A percentile compares a stretch with the other conserved stretches of the same genome.
Conservation (phyloP, 2,113 vertebrate species). For the Naja naja region DNA sequence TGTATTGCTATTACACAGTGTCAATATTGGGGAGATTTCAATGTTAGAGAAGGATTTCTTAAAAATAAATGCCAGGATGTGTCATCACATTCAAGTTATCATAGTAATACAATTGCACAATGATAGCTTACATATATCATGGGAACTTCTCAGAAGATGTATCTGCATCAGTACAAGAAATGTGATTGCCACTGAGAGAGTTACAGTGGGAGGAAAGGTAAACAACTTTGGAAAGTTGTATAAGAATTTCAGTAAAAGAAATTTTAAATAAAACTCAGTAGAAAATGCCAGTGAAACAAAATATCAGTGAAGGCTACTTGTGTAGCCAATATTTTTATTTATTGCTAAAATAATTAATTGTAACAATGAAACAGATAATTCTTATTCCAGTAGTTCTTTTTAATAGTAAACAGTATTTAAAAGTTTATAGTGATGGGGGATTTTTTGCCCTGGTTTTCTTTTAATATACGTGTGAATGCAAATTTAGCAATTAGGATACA, state of each 20-base stretch:
- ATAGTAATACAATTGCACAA: background rate
- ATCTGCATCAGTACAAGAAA: background rate
- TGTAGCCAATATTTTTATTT: background rate
- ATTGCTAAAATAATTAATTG: background rate
- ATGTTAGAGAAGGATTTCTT: background rate
- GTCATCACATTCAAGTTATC: background rate
- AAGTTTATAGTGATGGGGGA: background rate
- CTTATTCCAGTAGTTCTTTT: background rate
- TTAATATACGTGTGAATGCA: background rate
- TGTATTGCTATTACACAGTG: background rate
- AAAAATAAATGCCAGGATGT: background rate
- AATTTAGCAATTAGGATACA: background rate
- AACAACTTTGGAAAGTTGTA: background rate
- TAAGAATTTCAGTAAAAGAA: background rate
- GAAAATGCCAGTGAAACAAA: background rate
- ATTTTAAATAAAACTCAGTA: background rate
- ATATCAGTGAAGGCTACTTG: background rate
- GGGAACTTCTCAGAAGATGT: background rate
- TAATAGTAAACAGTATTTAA: background rate
- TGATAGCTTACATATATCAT: background rate
- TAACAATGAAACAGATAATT: background rate
- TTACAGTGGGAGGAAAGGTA: background rate
- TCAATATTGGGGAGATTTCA: background rate
- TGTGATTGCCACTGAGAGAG: background rate
- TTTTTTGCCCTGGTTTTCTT: background rate